phyloP scores from a whole-genome alignment of 2,113 vertebrate genomes.

The Sinocyclocheilus maitianheensis region DNA sequence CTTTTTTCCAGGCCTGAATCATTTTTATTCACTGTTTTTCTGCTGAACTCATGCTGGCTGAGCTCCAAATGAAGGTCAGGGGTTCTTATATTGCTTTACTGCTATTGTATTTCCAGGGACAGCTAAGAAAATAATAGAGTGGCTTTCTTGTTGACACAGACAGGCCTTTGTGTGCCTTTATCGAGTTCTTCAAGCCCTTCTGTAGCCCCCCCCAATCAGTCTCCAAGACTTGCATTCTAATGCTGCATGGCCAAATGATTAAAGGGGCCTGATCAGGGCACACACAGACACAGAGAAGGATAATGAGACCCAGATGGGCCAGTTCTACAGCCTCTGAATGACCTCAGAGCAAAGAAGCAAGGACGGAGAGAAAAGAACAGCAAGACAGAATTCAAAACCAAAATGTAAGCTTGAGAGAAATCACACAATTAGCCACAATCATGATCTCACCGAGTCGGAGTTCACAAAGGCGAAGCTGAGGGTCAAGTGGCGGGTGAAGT shows the following conservation, averaged over 20 bases:
- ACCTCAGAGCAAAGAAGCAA: slow-evolving; percentile 63
- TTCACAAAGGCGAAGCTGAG: slow-evolving; percentile 90
- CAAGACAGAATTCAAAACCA: slow-evolving; percentile 28
- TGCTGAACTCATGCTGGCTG: slow-evolving; percentile 14
- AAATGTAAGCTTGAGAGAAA: slow-evolving; percentile 9
- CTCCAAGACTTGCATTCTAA: slow-evolving; percentile 68
- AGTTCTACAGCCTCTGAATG: slow-evolving; percentile 47
- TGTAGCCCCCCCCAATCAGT: slow-evolving; percentile 47
- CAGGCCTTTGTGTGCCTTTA: slow-evolving; percentile 65
- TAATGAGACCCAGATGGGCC: slow-evolving; percentile 55
- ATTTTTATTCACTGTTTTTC: not conserved
- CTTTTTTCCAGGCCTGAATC: not conserved
- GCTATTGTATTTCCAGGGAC: slow-evolving; percentile 67
- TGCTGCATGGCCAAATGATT: slow-evolving; percentile 74
- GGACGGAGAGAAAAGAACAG: slow-evolving; percentile 56
- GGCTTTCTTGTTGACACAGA: slow-evolving; percentile 66
- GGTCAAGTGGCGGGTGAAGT: slow-evolving; percentile 93
- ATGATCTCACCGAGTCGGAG: slow-evolving; percentile 72
- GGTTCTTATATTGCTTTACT: slow-evolving; percentile 7
- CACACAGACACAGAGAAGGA: slow-evolving; percentile 31
- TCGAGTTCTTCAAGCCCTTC: slow-evolving; percentile 69
- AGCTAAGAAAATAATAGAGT: slow-evolving; percentile 64
- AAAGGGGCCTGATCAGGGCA: slow-evolving; percentile 73
- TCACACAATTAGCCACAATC: not conserved
- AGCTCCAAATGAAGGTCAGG: not conserved